Evolutionary conservation across 2,888 invertebrate species (phyloP), one percentile per base, ranked within the genome.

Genomic region (Apamea epomidion): DNA sequence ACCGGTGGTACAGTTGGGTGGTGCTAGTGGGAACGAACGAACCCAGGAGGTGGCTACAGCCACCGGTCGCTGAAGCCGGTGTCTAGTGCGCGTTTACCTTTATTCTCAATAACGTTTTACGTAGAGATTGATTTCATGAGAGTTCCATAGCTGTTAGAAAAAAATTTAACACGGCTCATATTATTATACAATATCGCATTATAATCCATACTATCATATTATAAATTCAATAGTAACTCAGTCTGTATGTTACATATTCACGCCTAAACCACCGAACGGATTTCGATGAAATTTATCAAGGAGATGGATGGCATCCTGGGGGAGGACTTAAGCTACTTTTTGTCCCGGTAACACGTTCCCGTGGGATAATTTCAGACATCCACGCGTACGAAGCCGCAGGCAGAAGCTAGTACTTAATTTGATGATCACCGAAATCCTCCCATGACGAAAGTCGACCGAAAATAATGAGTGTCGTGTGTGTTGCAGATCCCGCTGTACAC

Each of bases 401-500:
- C 62, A 64, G 62, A 32, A 64, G 32, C 21, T 64, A 18, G 64
- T 51, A 70, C 10, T 42, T 37, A 25, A 37, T 37, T 25, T 48
- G 7, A 37, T 21, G 14, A n/a, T 45, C n/a, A 67, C 25, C 10
- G 10, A n/a, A 42, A 60, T n/a, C 18, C 2, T 74, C n/a, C 32
- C 12, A 7, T 45, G 42, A 25, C 12, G n/a, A 37, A 10, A 18
- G 32, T 16, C 74, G 2, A 14, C 21, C n/a, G 29, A 73, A 29
- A 58, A 21, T 42, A 45, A 48, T 60, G 21, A 70, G n/a, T 58
- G 18, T 32, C 18, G 8, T 64, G n/a, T 71, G 58, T 76, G 62
- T 62, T 58, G 0, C 89, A 98, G 98, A 98, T 98, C 93, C 98
- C 98, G 78, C 97, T 98, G 83, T 98, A 98, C 94, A 93, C 97